These are phyloP conservation scores for Ganaspis sp. DNA, from an alignment of 1,140 invertebrate species.

Conservation along the genomic window DNA sequence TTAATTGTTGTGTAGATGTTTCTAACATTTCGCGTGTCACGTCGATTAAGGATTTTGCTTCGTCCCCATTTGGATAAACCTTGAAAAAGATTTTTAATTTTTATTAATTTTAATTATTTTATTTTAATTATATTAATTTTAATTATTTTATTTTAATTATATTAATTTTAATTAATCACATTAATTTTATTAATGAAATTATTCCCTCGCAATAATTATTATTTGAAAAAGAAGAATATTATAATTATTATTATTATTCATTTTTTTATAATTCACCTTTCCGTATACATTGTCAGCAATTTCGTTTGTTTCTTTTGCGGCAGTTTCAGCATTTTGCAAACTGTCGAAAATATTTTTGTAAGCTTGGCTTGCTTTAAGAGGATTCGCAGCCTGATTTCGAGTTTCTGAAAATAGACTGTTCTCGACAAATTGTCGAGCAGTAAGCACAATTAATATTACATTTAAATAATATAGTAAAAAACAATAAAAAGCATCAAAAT, in stretches of 20 bases:
- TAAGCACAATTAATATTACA: slow-evolving; percentile 7
- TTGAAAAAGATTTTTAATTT: slow-evolving; percentile 36
- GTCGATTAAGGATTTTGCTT: slow-evolving; percentile 67
- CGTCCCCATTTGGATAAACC: slow-evolving; percentile 62
- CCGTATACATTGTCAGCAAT: slow-evolving; percentile 79
- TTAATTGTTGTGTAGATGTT: slow-evolving; percentile 71
- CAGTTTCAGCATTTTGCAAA: slow-evolving; percentile 79
- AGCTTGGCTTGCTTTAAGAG: slow-evolving; percentile 86
- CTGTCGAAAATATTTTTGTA: slow-evolving; percentile 88
- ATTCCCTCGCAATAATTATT: too few relatives aligned
- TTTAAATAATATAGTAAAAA: not conserved
- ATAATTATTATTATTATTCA: slow-evolving; percentile 25
- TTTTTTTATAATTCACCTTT: slow-evolving; percentile 64
- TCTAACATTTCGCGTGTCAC: slow-evolving; percentile 73
- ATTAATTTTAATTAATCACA: too few relatives aligned
- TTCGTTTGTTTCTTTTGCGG: slow-evolving; percentile 81
- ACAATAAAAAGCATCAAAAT: not conserved
- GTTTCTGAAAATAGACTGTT: slow-evolving; percentile 81
- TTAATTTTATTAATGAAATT: too few relatives aligned
- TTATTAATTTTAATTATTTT: too few relatives aligned
- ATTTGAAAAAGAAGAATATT: too few relatives aligned
- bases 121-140: too few relatives aligned
- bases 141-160: too few relatives aligned
- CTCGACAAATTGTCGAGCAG: not conserved
- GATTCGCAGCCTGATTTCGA: slow-evolving; percentile 81